Evolutionary conservation across 37 sponge, comb jelly and placozoan genomes (phyloP), one percentile per base, ranked within the genome.

Genomic region (Diacarnus erythraeanus): DNA sequence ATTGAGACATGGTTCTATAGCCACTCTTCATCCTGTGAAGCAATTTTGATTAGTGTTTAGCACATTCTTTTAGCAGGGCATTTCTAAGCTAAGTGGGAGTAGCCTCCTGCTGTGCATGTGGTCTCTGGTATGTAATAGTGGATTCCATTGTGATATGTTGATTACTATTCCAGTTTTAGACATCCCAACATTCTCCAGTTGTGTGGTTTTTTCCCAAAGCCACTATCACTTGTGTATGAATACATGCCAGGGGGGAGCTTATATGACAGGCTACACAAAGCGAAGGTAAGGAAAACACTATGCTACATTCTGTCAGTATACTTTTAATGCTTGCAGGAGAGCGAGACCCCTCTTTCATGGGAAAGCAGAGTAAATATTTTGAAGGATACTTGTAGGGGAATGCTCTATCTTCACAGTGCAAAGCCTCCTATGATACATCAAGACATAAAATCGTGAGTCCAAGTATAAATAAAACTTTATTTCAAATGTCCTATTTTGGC

Each of bases 401-500:
- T 79, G 57, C 39, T 41, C 2, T 79, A 51, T n/a, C 54, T 79
- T 23, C 80, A 79, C 59, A 18, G 59, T 54, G 59, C 42, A 30
- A 79, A 43, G 18, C 80, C 80, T 15, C 70, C 71, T 35, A n/a
- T 79, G 34, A 25, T 68, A 1, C 80, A 79, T 69, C 70, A 68
- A 54, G 80, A 79, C 34, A 68, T 79, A 26, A 79, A 79, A 68
- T 56, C 69, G 80, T 79, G 29, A 26, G 80, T 64, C 5, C 9
- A 5, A 22, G 25, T 74, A 54, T 20, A 27, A 23, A 23, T 38
- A 25, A 26, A 25, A 51, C 26, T 76, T 12, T 57, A 18, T 56
- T 27, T 12, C 18, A 20, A 29, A 43, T 42, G 9, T 2, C 6
- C 37, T 8, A 8, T 43, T 42, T 3, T 74, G 12, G 12, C 18